These are phyloP conservation scores for Patella pellucida DNA, from an alignment of 2,888 invertebrate genomes.

Conservation along the genomic window DNA sequence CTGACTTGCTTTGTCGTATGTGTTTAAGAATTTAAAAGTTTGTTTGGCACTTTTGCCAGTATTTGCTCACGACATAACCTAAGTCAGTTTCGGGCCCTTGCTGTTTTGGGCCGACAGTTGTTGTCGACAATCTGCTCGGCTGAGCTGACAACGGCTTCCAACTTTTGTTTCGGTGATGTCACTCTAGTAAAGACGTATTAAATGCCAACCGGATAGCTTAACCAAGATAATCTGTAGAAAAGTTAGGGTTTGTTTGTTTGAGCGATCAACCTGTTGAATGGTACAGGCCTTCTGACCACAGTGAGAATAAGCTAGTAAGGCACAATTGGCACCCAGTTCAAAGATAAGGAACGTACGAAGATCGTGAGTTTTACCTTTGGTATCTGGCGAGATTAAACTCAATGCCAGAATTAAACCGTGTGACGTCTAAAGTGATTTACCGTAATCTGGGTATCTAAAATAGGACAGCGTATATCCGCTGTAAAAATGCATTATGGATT, in stretches of 20 bases:
- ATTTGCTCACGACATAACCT: conserved; percentile 17
- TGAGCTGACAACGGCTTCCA: conserved; percentile 1
- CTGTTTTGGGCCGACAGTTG: not conserved
- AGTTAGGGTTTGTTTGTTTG: conserved; percentile 23
- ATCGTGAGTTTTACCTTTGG: conserved; percentile 4
- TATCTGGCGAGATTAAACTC: not conserved
- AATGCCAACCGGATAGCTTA: conserved; percentile 20
- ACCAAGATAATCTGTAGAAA: conserved; percentile 14
- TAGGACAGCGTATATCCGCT: not conserved
- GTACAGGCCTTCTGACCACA: conserved; percentile 18
- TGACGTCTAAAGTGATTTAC: conserved; percentile 10
- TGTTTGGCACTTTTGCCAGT: conserved; percentile 17
- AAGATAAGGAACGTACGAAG: conserved; percentile 3
- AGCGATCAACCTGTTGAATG: conserved; percentile 17
- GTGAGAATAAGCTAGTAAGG: conserved; percentile 12
- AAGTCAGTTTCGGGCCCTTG: conserved; percentile 16
- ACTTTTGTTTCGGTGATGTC: conserved; percentile 12
- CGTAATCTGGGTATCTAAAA: not conserved
- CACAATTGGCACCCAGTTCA: conserved; percentile 25
- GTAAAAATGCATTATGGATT: not conserved
- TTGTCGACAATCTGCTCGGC: conserved; percentile 7
- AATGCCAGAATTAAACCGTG: conserved; percentile 3
- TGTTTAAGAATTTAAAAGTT: conserved; percentile 17
- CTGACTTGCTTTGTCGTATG: conserved; percentile 18
- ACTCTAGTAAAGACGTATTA: conserved; percentile 19